Conservation (phyloP, 2,113 vertebrate genomes). For the Thalassarche chlororhynchos region DNA sequence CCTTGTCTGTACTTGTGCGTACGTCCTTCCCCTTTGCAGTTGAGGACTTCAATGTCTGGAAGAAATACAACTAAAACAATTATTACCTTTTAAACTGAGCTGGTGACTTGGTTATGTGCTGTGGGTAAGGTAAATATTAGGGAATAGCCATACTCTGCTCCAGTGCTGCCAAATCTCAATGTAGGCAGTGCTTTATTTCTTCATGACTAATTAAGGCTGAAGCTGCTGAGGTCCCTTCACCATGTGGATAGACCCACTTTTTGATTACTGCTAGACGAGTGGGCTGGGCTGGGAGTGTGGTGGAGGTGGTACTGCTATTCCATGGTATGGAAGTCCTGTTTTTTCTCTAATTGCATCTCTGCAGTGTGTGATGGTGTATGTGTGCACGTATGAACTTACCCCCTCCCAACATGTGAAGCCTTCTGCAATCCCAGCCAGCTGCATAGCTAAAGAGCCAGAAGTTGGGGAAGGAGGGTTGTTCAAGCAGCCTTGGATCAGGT, state of each 20-base stretch:
- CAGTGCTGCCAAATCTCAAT: neutral
- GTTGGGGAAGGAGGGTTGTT: neutral
- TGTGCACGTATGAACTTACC: accelerated
- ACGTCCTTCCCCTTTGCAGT: neutral
- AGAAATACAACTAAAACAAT: neutral
- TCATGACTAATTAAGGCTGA: neutral
- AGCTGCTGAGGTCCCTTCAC: neutral
- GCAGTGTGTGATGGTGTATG: accelerated
- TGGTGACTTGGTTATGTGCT: neutral
- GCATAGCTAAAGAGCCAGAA: neutral
- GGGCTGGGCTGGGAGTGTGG: neutral
- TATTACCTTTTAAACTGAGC: neutral
- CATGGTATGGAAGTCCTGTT: too few relatives aligned
- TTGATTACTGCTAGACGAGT: neutral
- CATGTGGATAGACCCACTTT: neutral
- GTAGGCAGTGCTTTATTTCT: neutral
- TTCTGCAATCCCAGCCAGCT: neutral
- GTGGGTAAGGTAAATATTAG: neutral
- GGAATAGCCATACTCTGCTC: neutral
- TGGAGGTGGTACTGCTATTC: neutral
- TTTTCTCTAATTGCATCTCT: too few relatives aligned
- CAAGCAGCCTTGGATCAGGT: neutral
- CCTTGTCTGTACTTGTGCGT: accelerated
- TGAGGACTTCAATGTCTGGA: neutral
- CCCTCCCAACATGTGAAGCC: neutral